Evolutionary conservation across 2,797 vertebrate genomes (phyloP), one percentile per base, ranked within the genome.

Genomic region (Melanotaenia trifasciata): DNA sequence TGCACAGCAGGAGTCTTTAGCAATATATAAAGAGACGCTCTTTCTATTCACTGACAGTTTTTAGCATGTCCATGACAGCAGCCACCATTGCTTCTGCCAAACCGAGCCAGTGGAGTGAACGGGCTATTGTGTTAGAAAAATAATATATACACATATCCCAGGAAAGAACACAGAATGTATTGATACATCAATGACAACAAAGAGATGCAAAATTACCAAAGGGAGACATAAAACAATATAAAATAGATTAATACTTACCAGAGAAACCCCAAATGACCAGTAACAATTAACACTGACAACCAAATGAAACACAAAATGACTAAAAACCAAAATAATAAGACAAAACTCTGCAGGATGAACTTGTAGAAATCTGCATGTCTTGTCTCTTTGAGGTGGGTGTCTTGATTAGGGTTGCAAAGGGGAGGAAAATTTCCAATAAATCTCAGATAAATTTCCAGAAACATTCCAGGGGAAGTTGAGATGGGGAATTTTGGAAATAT

Each of bases 41-140:
- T 14, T 45, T 36, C 28, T 57, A 30, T 35, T 33, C 57, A 45
- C 32, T 58, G 61, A 62, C 53, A 47, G 9, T 58, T 58, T 20
- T 30, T 64, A 33, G 58, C 18, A 36, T 12, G 57, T 26, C 30
- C 38, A 24, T 51, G 50, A 51, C 14, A 71, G 28, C 36, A 43
- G 18, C 59, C 5, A 33, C 7, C 16, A 5, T 22, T 43, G 26
- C 56, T 36, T 40, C 50, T 51, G 50, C 24, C 47, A 54, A 61
- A 4, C 24, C 30, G 22, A n/a, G 20, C 18, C 26, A 40, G 5
- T 30, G 24, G 4, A 1, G 24, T 43, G 11, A 40, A 56, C 4
- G 1, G 24, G 24, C 24, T 16, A 18, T n/a, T 22, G 18, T 45
- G 45, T n/a, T n/a, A 7, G 6, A 11, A n/a, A 13, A 51, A 51